These are phyloP conservation scores for Netta rufina DNA, from an alignment of 2,797 vertebrate species.

Conservation along the genomic window DNA sequence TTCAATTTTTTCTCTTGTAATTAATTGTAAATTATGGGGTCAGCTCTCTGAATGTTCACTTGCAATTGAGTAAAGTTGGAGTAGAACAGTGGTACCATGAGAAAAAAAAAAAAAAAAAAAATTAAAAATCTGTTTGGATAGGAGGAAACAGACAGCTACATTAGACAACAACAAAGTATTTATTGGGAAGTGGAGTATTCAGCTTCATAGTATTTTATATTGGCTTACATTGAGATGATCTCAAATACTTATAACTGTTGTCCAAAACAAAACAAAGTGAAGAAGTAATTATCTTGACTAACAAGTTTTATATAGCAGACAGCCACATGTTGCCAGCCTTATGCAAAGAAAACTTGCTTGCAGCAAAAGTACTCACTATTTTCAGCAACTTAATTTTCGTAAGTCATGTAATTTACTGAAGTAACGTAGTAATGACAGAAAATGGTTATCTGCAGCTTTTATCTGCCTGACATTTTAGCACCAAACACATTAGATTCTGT, in stretches of 20 bases:
- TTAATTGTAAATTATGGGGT: neutral
- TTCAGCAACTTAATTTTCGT: conserved; percentile 16
- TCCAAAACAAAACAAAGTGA: neutral
- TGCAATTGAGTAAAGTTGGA: neutral
- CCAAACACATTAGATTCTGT: neutral
- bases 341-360: conserved; percentile 9
- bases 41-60: neutral
- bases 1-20: neutral
- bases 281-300: neutral
- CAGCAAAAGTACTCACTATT: conserved; percentile 67
- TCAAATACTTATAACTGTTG: neutral
- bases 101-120: neutral
- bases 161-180: neutral
- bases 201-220: neutral
- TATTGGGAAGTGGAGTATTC: neutral
- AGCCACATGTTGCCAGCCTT: conserved; percentile 6
- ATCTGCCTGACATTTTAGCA: neutral
- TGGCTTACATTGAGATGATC: neutral
- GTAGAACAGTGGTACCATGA: neutral
- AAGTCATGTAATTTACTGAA: neutral
- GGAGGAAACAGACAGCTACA: neutral
- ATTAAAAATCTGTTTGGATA: neutral
- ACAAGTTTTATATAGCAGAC: neutral
- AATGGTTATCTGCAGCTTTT: neutral
- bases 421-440: neutral